Conservation (phyloP, 2,888 invertebrate genomes). For the Nymphalis c-album region DNA sequence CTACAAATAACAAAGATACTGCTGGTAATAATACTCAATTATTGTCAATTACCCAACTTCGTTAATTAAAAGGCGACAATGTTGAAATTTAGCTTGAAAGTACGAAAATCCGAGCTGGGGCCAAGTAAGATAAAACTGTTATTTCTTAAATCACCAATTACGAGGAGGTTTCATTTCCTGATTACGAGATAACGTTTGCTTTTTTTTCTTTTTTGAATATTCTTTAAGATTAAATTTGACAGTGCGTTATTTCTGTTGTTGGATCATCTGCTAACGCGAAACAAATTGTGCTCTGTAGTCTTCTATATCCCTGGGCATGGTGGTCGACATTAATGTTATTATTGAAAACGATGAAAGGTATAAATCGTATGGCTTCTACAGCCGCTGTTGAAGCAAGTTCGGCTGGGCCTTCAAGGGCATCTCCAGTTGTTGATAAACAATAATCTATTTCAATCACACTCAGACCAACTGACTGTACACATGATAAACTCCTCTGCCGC, state of each 20-base stretch:
- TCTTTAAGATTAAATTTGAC: slow-evolving; percentile 35
- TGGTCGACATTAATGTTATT: slow-evolving; percentile 44
- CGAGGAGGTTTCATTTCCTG: slow-evolving; percentile 11
- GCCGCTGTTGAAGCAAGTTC: slow-evolving; percentile 51
- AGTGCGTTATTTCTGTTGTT: slow-evolving; percentile 52
- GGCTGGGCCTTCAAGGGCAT: slow-evolving; percentile 43
- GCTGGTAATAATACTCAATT: slow-evolving; percentile 1
- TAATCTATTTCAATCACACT: slow-evolving; percentile 55
- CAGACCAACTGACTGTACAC: slow-evolving; percentile 58
- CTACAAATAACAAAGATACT: slow-evolving; percentile 5
- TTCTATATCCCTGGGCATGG: slow-evolving; percentile 46
- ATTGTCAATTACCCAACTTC: slow-evolving; percentile 10
- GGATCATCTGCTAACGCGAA: slow-evolving; percentile 59
- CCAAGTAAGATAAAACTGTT: slow-evolving; percentile 14
- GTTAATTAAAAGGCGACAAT: slow-evolving; percentile 15
- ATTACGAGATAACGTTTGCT: not conserved
- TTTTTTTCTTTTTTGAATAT: slow-evolving; percentile 1
- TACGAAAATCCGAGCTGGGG: slow-evolving; percentile 9
- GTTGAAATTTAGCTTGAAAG: slow-evolving; percentile 10
- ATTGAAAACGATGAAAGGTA: slow-evolving; percentile 65
- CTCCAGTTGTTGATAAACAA: slow-evolving; percentile 56
- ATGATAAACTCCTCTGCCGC: slow-evolving; percentile 52
- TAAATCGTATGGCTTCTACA: slow-evolving; percentile 52
- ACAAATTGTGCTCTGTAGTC: slow-evolving; percentile 57
- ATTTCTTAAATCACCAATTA: slow-evolving; percentile 14